Base-by-base conservation (phyloP, 2,888 invertebrate species). In the Cryptus viduatorius region DNA sequence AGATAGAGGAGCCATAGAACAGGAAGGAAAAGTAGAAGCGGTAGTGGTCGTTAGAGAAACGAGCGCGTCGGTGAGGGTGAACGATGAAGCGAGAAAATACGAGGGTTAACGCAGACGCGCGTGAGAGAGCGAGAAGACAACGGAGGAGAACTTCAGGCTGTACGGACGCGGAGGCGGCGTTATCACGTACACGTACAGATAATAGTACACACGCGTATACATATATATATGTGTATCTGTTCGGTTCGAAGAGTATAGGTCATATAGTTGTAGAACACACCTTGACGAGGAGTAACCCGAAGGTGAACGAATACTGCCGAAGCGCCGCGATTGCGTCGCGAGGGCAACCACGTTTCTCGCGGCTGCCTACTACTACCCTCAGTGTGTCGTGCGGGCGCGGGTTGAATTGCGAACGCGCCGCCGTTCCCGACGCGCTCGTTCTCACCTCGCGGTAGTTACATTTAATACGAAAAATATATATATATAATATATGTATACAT, bases 321-420 rank as follows among this genome's bases (percentile, higher is more conserved):
- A 85, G 72, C 61, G 48, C 44, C 64, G 82, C 90, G 90, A 89
- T 83, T 86, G 87, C 89, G 90, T 89, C 88, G 89, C 90, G 90
- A 89, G 88, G 91, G 91, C 90, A 91, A 91, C 89, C 91, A 91
- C 91, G 91, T 91, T 91, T 91, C 89, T 82, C 82, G 75, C 44
- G 65, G 75, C 50, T 82, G 79, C 64, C 84, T 79, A 79, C 82
- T 82, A 82, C 84, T 88, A 90, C 91, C 91, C 90, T 88, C 90
- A 88, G 90, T 91, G 89, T 89, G 90, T 86, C 88, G 88, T 89
- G 89, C 90, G 90, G 90, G 89, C 89, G 89, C 89, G 89, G 89
- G 88, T 89, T 90, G 91, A 90, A 89, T 90, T 87, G 89, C 88
- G 89, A 90, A 88, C 89, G 87, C 88, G 88, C 87, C 87, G 86